phyloP scores from a whole-genome alignment of 1,140 invertebrate genomes.

The Drosophila arizonae region DNA sequence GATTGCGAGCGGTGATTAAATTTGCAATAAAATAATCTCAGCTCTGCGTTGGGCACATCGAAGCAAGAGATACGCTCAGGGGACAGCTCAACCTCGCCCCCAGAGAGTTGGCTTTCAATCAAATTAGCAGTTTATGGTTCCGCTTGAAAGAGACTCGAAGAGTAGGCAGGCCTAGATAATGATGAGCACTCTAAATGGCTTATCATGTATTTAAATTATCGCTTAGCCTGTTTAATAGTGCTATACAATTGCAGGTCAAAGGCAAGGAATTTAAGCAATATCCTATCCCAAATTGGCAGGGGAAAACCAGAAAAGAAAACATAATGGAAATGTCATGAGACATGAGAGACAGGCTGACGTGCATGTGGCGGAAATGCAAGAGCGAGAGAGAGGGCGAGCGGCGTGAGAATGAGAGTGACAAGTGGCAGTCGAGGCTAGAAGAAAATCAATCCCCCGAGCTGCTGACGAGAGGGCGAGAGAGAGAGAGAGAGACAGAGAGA shows the following conservation, averaged over 20 bases:
- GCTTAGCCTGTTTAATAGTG: conserved; percentile 27
- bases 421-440: conserved; percentile 52
- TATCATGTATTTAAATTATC: conserved; percentile 43
- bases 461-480: conserved; percentile 50
- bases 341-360: conserved; percentile 67
- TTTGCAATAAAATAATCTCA: conserved; percentile 71
- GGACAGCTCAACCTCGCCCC: conserved; percentile 27
- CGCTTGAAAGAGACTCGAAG: conserved; percentile 30
- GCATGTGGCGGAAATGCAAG: conserved; percentile 66
- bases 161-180: background rate
- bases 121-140: conserved; percentile 5
- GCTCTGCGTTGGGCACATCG: background rate
- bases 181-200: background rate
- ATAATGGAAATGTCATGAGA: conserved; percentile 57
- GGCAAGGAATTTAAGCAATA: conserved; percentile 26
- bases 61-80: conserved; percentile 44
- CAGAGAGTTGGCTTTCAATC: conserved; percentile 9
- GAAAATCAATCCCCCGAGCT: conserved; percentile 13
- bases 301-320: conserved; percentile 28
- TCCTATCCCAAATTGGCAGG: conserved; percentile 21
- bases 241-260: conserved; percentile 9
- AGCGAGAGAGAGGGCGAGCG: background rate
- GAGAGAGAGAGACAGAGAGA: conserved; percentile 49
- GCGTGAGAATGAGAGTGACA: conserved; percentile 34
- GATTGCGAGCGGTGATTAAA: conserved; percentile 77